A percentile compares a stretch with the other conserved stretches of the same genome.
These are phyloP conservation scores for Petrocephalus sullivani DNA, from an alignment of 2,797 vertebrate species.

Conservation along the genomic window DNA sequence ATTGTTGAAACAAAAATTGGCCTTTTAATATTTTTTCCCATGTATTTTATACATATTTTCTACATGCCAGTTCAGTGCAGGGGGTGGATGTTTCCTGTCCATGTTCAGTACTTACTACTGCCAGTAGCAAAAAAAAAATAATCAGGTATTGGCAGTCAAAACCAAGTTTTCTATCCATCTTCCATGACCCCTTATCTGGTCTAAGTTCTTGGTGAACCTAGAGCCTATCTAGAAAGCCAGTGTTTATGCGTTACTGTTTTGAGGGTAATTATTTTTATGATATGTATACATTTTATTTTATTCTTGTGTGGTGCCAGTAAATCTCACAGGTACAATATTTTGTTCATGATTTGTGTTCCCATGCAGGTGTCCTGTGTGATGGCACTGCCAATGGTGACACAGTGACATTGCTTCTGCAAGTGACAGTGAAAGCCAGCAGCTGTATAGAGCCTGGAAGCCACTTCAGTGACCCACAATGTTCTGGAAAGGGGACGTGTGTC, in stretches of 20 bases:
- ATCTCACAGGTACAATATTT: background rate
- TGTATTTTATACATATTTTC: background rate
- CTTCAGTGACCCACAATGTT: slow-evolving; percentile 73
- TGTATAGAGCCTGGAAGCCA: slow-evolving; percentile 71
- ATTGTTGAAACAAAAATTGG: background rate
- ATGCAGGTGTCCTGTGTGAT: slow-evolving; percentile 64
- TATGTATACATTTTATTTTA: background rate
- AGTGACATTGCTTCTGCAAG: slow-evolving; percentile 80
- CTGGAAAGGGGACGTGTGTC: slow-evolving; percentile 81
- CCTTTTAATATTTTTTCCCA: background rate
- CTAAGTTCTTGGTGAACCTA: background rate
- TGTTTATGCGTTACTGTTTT: background rate
- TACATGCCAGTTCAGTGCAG: background rate
- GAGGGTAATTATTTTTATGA: too few relatives aligned
- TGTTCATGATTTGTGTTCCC: background rate
- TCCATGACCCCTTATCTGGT: background rate
- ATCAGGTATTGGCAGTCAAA: background rate
- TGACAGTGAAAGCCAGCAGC: slow-evolving; percentile 83
- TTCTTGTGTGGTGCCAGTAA: background rate
- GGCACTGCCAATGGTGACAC: slow-evolving; percentile 62
- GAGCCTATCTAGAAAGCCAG: background rate
- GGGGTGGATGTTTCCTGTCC: background rate
- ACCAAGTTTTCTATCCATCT: background rate
- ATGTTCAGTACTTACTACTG: background rate
- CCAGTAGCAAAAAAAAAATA: background rate